A percentile compares a stretch with the other conserved stretches of the same genome.
These are phyloP conservation scores for Ennomos erosarius DNA, from an alignment of 2,888 invertebrate species.

Conservation along the genomic window DNA sequence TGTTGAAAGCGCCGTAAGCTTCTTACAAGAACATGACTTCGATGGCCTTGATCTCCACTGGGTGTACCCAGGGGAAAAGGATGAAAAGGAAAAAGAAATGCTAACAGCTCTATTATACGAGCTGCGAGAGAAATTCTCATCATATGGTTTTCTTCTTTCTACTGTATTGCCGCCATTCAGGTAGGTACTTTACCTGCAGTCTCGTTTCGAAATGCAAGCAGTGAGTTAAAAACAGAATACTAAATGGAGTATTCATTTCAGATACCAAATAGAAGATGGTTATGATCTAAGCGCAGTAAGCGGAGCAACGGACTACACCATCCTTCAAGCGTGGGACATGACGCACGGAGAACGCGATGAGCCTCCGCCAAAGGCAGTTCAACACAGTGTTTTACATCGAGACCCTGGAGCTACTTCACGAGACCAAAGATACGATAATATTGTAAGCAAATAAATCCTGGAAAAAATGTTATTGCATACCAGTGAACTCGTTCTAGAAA, in stretches of 20 bases:
- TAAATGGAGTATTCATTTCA: conserved; percentile 31
- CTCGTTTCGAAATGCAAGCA: too few species aligned
- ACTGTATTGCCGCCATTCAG: conserved; percentile 86
- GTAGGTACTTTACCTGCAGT: conserved; percentile 49
- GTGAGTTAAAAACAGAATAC: too few species aligned
- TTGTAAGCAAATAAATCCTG: conserved; percentile 53
- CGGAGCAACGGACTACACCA: conserved; percentile 87
- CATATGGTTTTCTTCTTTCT: conserved; percentile 83
- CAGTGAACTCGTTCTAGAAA: too few species aligned
- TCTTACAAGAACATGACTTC: conserved; percentile 88
- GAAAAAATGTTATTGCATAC: too few species aligned
- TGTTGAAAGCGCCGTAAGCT: conserved; percentile 86
- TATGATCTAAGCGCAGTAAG: conserved; percentile 87
- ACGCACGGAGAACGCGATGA: conserved; percentile 73
- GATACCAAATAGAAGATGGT: conserved; percentile 87
- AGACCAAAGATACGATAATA: conserved; percentile 77
- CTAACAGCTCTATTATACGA: conserved; percentile 85
- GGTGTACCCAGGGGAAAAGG: conserved; percentile 87
- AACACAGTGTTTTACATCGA: conserved; percentile 79
- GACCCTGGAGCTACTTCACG: conserved; percentile 74
- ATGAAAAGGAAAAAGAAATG: conserved; percentile 82
- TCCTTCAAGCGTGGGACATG: conserved; percentile 88
- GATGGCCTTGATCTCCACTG: conserved; percentile 94
- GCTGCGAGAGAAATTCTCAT: conserved; percentile 85
- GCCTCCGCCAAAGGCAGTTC: conserved; percentile 75